Percentiles rank a stretch among this genome's conserved stretches.
Conservation (phyloP, 2,797 vertebrate species). For the Poeciliopsis presidionis region DNA sequence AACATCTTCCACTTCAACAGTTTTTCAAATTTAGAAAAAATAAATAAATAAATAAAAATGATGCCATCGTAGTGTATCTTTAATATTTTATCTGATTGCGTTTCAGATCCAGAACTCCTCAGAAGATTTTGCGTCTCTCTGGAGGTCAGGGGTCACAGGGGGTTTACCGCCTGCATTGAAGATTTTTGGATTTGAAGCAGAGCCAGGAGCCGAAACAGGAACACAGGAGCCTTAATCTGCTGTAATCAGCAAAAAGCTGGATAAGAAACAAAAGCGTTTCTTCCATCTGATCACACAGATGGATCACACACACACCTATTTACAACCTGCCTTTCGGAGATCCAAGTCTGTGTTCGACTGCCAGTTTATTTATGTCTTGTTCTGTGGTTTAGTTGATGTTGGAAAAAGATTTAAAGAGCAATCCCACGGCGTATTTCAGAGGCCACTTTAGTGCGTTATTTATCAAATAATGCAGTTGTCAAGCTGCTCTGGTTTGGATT, state of each 20-base stretch:
- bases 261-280: conserved; percentile 40
- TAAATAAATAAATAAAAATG: too few species aligned
- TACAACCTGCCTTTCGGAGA: conserved; percentile 58
- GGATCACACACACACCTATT: conserved; percentile 42
- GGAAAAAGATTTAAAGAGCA: conserved; percentile 66
- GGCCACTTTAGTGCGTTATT: conserved; percentile 47
- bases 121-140: conserved; percentile 30
- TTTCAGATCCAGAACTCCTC: conserved; percentile 19
- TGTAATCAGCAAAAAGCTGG: conserved; percentile 24
- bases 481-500: conserved; percentile 28
- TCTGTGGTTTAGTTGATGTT: conserved; percentile 58
- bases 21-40: conserved; percentile 3
- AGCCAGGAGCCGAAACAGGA: conserved; percentile 33
- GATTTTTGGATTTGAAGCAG: conserved; percentile 50
- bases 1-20: background rate
- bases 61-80: conserved; percentile 1
- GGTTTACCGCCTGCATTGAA: conserved; percentile 42
- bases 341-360: conserved; percentile 32
- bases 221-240: conserved; percentile 32
- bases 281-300: conserved; percentile 14
- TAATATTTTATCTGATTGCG: conserved; percentile 24
- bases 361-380: conserved; percentile 66
- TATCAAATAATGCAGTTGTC: conserved; percentile 70
- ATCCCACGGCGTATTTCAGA: conserved; percentile 49
- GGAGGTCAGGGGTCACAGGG: conserved; percentile 39